phyloP scores from a whole-genome alignment of 2,888 invertebrate genomes.

The Tetrapedia diversipes region DNA sequence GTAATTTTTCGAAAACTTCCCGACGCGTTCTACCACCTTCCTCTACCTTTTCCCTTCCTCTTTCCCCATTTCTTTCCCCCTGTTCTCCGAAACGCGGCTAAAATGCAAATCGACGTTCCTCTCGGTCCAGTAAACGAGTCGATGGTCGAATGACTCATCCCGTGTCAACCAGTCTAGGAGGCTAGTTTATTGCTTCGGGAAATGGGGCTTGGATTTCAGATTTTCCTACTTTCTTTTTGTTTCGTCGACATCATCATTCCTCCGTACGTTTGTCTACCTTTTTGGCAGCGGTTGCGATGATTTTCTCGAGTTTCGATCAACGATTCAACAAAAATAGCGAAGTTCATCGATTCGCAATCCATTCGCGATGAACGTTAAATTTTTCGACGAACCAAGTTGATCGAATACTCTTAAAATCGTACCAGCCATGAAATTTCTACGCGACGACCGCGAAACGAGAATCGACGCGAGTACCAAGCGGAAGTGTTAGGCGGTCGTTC shows the following conservation, averaged over 20 bases:
- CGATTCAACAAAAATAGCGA: too few relatives aligned
- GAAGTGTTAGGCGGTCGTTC: background rate
- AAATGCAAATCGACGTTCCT: slow-evolving; percentile 35
- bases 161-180: background rate
- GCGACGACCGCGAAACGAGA: background rate
- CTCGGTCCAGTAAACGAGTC: background rate
- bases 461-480: background rate
- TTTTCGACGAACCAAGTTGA: too few relatives aligned
- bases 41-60: background rate
- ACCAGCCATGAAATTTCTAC: background rate
- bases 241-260: background rate
- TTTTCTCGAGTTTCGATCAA: too few relatives aligned
- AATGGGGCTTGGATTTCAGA: background rate
- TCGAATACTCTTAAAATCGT: slow-evolving; percentile 7
- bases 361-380: too few relatives aligned
- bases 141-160: slow-evolving; percentile 6
- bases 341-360: too few relatives aligned
- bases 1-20: slow-evolving; percentile 43
- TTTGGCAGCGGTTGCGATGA: too few relatives aligned
- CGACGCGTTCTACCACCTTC: background rate
- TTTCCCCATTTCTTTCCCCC: background rate
- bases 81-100: slow-evolving; percentile 2
- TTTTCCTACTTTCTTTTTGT: background rate
- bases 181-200: background rate
- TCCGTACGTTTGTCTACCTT: too few relatives aligned